Conservation (phyloP, 30 jellyfish, hydroid and myxozoan species). For the Haliclystus octoradiatus region DNA sequence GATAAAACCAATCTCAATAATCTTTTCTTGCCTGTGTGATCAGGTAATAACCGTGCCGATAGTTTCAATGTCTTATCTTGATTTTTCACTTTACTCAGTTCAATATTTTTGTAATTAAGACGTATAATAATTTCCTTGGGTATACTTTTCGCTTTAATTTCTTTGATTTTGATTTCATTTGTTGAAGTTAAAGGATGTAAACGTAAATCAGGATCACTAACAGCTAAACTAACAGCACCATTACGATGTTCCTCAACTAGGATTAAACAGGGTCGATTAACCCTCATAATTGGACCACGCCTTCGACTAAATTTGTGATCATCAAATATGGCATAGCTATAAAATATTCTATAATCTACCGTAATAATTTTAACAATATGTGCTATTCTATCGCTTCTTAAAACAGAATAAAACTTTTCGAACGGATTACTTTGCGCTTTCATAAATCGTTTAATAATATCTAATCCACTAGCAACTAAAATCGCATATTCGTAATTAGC, state of each 20-base stretch:
- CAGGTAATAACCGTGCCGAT: background rate
- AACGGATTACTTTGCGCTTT: background rate
- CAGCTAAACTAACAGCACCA: background rate
- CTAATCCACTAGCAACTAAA: slow-evolving; percentile 9
- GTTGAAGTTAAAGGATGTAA: background rate
- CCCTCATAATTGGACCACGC: background rate
- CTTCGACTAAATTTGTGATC: background rate
- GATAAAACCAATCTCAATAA: background rate
- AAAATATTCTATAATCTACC: background rate
- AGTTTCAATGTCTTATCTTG: background rate
- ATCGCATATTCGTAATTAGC: slow-evolving; percentile 16
- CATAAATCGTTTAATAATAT: background rate
- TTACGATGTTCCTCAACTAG: background rate
- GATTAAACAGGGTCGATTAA: background rate
- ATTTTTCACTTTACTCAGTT: background rate
- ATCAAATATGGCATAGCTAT: background rate
- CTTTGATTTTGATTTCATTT: background rate
- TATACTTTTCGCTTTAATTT: background rate
- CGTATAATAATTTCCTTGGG: background rate
- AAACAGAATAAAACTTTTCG: background rate
- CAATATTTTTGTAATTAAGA: background rate
- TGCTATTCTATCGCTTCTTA: background rate
- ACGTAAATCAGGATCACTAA: background rate
- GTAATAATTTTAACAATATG: background rate
- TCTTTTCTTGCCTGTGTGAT: background rate